Evolutionary conservation across 2,888 invertebrate species (phyloP).

Genomic region (Tinea trinotella): DNA sequence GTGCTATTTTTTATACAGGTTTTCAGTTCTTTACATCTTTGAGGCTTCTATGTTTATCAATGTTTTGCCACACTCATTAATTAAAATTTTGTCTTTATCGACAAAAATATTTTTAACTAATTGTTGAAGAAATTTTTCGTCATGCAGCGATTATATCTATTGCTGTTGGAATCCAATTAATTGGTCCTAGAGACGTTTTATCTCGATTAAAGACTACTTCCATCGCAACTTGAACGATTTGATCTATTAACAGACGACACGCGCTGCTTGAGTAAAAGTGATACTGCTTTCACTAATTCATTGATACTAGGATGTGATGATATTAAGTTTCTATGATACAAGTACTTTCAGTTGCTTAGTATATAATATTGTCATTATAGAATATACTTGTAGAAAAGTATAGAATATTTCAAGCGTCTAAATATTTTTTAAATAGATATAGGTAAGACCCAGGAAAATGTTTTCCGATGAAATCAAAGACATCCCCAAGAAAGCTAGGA

Average conservation of each 20-base stretch:
- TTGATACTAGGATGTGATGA: background rate
- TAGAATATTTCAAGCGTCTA: too few relatives aligned
- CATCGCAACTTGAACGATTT: slow-evolving; percentile 9
- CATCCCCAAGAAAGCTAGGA: too few relatives aligned
- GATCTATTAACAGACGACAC: slow-evolving; percentile 9
- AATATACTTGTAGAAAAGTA: too few relatives aligned
- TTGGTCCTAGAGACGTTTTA: slow-evolving; percentile 16
- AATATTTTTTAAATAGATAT: too few relatives aligned
- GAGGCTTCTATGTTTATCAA: too few relatives aligned
- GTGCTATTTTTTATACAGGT: too few relatives aligned
- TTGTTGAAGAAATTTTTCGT: slow-evolving; percentile 11
- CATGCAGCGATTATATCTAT: slow-evolving; percentile 12
- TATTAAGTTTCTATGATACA: too few relatives aligned
- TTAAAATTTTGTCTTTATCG: background rate
- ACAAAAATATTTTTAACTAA: background rate
- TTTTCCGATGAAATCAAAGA: too few relatives aligned
- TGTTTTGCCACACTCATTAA: background rate
- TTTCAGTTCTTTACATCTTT: too few relatives aligned
- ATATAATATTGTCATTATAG: too few relatives aligned
- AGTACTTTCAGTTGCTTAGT: too few relatives aligned
- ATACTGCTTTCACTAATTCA: slow-evolving; percentile 7
- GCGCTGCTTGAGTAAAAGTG: slow-evolving; percentile 16
- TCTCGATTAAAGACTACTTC: slow-evolving; percentile 17
- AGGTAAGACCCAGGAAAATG: too few relatives aligned
- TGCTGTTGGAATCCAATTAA: slow-evolving; percentile 16